These are phyloP conservation scores for Hetaerina americana DNA, from an alignment of 1,140 invertebrate genomes.

Conservation along the genomic window DNA sequence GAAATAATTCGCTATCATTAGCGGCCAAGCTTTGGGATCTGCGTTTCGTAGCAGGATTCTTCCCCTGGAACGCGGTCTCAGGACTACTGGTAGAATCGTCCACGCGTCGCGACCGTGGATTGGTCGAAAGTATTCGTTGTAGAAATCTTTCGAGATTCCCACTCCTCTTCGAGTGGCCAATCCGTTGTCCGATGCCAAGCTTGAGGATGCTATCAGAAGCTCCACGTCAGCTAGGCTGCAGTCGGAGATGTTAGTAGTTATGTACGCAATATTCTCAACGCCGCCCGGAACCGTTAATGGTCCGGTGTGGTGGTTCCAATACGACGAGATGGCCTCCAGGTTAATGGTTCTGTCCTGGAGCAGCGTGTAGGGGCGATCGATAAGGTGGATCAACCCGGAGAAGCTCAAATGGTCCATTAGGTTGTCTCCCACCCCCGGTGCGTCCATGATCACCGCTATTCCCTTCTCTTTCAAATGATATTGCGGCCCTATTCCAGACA, in stretches of 20 bases:
- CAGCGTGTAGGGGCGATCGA: constrained; percentile 18
- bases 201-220: constrained; percentile 34
- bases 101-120: constrained; percentile 21
- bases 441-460: constrained; percentile 18
- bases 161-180: constrained; percentile 27
- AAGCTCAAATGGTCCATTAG: constrained; percentile 27
- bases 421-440: constrained; percentile 23
- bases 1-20: constrained; percentile 50
- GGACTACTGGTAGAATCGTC: constrained; percentile 21
- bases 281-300: constrained; percentile 30
- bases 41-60: constrained; percentile 35
- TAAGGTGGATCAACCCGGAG: constrained; percentile 21
- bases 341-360: constrained; percentile 21
- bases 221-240: constrained; percentile 36
- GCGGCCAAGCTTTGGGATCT: constrained; percentile 47
- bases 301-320: constrained; percentile 24
- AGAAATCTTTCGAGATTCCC: constrained; percentile 27
- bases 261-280: constrained; percentile 30
- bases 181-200: constrained; percentile 31
- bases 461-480: constrained; percentile 25
- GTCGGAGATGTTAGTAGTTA: constrained; percentile 27
- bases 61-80: constrained; percentile 44
- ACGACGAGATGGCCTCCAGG: constrained; percentile 22
- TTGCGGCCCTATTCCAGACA: constrained; percentile 41
- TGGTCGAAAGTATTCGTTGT: constrained; percentile 17